phyloP scores from a whole-genome alignment of 2,797 vertebrate species.

The Manis javanica region DNA sequence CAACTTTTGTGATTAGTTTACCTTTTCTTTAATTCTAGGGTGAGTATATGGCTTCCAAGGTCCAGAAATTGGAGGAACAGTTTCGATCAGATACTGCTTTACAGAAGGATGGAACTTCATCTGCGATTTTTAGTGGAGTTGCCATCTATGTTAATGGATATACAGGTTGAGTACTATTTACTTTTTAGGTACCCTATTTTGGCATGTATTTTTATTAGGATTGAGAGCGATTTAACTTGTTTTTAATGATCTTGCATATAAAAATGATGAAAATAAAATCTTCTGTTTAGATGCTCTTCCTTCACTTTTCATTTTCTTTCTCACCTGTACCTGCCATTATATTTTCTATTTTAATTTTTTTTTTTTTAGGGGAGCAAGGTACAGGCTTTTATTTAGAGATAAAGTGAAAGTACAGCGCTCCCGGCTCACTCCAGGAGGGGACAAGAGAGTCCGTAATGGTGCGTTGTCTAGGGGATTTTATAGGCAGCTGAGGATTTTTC shows the following conservation, averaged over 20 bases:
- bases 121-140: constrained; percentile 95
- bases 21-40: constrained; percentile 88
- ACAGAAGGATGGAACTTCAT: constrained; percentile 91
- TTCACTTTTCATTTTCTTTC: background rate
- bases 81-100: constrained; percentile 93
- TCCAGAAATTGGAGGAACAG: constrained; percentile 96
- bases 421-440: no score
- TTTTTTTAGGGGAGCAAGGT: no score
- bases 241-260: background rate
- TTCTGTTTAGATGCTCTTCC: background rate
- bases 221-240: constrained; percentile 20
- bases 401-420: no score
- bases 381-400: no score
- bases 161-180: constrained; percentile 90
- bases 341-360: constrained; percentile 44
- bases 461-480: no score
- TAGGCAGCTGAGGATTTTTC: no score
- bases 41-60: constrained; percentile 98
- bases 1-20: background rate
- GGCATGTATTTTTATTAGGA: constrained; percentile 7
- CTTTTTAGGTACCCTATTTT: constrained; percentile 7
- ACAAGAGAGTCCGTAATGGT: no score
- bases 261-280: constrained; percentile 19
- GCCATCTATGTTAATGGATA: constrained; percentile 98
- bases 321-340: background rate